Evolutionary conservation across 2,797 vertebrate species (phyloP).

Genomic region (Helicolenus hilgendorfi): DNA sequence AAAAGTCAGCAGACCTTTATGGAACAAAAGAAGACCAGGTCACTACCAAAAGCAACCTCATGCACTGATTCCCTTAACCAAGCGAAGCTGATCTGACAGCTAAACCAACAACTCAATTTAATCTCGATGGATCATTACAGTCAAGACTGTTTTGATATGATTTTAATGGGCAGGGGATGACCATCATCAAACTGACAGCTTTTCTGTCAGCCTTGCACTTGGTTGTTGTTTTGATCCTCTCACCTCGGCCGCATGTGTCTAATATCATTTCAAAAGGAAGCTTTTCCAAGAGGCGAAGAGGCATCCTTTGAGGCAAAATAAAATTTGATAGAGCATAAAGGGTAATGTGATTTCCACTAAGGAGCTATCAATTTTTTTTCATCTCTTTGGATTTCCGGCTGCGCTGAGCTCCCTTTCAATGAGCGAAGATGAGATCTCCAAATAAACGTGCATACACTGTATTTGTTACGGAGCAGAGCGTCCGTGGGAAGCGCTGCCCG

Average conservation of each 20-base stretch:
- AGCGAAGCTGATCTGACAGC: conserved; percentile 20
- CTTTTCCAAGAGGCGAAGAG: conserved; percentile 49
- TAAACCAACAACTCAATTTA: conserved; percentile 13
- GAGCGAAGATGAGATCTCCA: conserved; percentile 3
- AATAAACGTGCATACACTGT: conserved; percentile 26
- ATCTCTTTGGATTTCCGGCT: conserved; percentile 49
- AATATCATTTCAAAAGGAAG: conserved; percentile 59
- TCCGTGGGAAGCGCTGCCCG: conserved; percentile 27
- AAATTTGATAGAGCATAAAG: conserved; percentile 71
- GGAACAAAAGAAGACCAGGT: conserved; percentile 56
- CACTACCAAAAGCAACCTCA: conserved; percentile 24
- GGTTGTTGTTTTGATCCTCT: conserved; percentile 60
- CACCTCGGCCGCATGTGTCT: conserved; percentile 26
- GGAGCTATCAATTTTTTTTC: conserved; percentile 66
- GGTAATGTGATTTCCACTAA: conserved; percentile 63
- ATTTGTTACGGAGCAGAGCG: conserved; percentile 19
- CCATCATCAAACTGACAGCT: conserved; percentile 9
- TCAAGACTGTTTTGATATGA: conserved; percentile 39
- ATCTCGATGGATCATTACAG: conserved; percentile 39
- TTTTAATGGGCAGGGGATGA: conserved; percentile 35
- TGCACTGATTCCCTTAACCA: conserved; percentile 1
- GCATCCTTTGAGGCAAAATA: conserved; percentile 71
- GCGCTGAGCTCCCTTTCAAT: conserved; percentile 20
- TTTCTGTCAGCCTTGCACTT: conserved; percentile 25
- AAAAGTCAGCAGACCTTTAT: conserved; percentile 49